These are phyloP conservation scores for Ptilorrhoa leucosticta DNA, from an alignment of 2,113 vertebrate genomes.

Conservation along the genomic window DNA sequence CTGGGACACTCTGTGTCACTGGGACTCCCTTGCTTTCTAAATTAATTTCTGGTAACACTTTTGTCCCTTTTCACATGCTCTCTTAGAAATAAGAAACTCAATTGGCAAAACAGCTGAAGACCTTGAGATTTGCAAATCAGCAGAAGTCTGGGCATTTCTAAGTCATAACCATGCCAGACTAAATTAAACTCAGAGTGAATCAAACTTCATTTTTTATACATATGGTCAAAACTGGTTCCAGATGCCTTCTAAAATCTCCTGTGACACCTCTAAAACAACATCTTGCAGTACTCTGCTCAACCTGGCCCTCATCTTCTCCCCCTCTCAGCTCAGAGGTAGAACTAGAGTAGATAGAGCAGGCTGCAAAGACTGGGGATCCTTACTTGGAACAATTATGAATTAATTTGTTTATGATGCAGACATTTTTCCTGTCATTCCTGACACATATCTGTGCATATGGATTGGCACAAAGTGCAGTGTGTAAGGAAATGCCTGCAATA, in stretches of 20 bases:
- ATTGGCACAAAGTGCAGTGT: neutral
- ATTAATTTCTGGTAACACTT: neutral
- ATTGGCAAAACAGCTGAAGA: neutral
- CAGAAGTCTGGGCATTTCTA: neutral
- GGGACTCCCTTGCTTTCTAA: neutral
- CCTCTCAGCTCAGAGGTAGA: neutral
- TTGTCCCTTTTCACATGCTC: neutral
- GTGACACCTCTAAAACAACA: constrained; percentile 15
- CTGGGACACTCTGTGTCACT: neutral
- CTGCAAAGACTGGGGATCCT: neutral
- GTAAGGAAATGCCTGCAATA: neutral
- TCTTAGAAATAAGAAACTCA: neutral
- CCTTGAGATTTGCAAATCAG: neutral
- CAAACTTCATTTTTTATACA: neutral
- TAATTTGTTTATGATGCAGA: constrained; percentile 14
- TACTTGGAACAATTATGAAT: neutral
- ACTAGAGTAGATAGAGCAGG: neutral
- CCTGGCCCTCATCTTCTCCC: neutral
- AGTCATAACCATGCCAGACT: neutral
- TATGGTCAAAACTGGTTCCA: neutral
- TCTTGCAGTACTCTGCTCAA: neutral
- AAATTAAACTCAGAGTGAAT: neutral
- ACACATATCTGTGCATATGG: neutral
- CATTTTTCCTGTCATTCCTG: neutral
- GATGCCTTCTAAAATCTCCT: constrained; percentile 9